Percentiles rank a stretch among this genome's conserved stretches.
phyloP scores from a whole-genome alignment of 2,888 invertebrate genomes.

The Idaea dimidiata region DNA sequence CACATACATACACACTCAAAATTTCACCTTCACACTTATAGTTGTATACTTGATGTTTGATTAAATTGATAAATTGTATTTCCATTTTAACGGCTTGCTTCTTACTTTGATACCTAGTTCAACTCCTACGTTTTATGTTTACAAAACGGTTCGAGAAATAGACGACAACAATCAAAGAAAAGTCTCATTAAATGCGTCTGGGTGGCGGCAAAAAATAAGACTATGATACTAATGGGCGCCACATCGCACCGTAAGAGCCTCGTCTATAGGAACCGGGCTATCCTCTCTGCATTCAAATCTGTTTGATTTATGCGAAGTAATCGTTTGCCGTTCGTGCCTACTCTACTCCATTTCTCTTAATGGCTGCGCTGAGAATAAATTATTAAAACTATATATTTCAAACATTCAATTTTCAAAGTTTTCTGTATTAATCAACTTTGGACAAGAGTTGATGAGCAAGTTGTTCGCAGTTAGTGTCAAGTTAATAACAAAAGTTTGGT shows the following conservation, averaged over 20 bases:
- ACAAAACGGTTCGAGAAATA: background rate
- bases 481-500: conserved; percentile 40
- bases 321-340: conserved; percentile 45
- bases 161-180: conserved; percentile 15
- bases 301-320: conserved; percentile 64
- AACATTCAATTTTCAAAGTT: conserved; percentile 10
- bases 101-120: background rate
- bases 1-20: too few species aligned
- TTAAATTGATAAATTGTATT: too few species aligned
- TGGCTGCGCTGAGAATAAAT: conserved; percentile 22
- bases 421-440: background rate
- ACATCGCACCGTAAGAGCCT: conserved; percentile 47
- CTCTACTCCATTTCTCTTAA: conserved; percentile 29
- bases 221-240: conserved; percentile 27
- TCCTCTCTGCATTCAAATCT: conserved; percentile 55
- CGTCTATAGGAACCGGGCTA: conserved; percentile 32
- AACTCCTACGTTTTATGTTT: background rate
- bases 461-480: conserved; percentile 42
- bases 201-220: conserved; percentile 11
- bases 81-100: background rate
- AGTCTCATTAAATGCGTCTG: conserved; percentile 5
- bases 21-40: too few species aligned
- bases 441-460: conserved; percentile 35
- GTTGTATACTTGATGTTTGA: too few species aligned
- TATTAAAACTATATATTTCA: conserved; percentile 26